Evolutionary conservation across 2,888 invertebrate genomes (phyloP).

Genomic region (Podabrus alpinus): DNA sequence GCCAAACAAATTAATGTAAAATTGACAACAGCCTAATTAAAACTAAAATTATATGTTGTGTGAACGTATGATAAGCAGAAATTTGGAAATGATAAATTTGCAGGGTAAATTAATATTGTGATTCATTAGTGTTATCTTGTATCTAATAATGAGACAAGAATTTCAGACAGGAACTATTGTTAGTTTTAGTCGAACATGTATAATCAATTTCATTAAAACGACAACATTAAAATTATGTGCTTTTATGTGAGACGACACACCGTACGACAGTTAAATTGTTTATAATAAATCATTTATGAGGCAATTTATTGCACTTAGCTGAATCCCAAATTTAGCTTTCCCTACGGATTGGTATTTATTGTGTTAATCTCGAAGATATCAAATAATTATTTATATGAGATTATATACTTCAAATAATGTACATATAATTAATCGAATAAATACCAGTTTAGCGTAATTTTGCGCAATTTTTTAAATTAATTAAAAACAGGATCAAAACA

Average conservation of each 20-base stretch:
- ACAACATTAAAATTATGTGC: neutral
- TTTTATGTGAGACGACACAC: neutral
- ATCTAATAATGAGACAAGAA: neutral
- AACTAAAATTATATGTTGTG: neutral
- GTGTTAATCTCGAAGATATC: neutral
- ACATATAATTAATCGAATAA: neutral
- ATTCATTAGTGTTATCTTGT: slow-evolving; percentile 3
- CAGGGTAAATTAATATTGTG: neutral
- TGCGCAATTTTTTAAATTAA: neutral
- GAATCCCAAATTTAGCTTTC: neutral
- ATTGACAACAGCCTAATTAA: neutral
- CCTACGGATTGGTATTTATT: neutral
- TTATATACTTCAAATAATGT: neutral
- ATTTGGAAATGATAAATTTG: neutral
- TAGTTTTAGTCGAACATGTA: neutral
- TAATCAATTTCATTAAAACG: neutral
- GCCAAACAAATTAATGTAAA: neutral
- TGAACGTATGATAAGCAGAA: neutral
- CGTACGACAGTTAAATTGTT: neutral
- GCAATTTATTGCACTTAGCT: neutral
- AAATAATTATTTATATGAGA: neutral
- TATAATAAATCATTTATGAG: neutral
- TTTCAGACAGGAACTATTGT: neutral
- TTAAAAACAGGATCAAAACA: no score
- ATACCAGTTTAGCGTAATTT: neutral